Percentiles rank a stretch among this genome's conserved stretches.
phyloP scores from a whole-genome alignment of 2,888 invertebrate species.

The Globia sparganii region DNA sequence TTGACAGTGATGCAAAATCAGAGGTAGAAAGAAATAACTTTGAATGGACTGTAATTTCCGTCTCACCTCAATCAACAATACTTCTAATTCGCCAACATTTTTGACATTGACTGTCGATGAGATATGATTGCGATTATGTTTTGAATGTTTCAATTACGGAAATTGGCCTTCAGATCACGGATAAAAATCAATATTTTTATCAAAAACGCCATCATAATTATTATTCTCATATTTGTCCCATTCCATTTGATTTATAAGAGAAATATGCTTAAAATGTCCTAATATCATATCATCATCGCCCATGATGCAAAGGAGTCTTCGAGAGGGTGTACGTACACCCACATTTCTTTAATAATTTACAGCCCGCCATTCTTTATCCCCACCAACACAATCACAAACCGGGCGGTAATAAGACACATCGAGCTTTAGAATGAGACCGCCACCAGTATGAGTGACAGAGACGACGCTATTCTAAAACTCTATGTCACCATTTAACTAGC shows the following conservation, averaged over 20 bases:
- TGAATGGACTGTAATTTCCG: no score
- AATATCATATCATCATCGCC: background rate
- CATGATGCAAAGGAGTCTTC: background rate
- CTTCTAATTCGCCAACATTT: background rate
- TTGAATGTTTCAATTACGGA: background rate
- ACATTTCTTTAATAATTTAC: background rate
- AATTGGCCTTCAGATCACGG: background rate
- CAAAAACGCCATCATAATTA: background rate
- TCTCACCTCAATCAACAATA: background rate
- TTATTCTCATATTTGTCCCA: background rate
- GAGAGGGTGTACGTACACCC: background rate
- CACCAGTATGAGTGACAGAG: background rate
- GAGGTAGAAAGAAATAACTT: no score
- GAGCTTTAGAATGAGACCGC: background rate
- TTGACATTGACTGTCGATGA: background rate
- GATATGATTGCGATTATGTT: background rate
- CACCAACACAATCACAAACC: constrained; percentile 6
- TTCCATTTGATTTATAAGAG: background rate
- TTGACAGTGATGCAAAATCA: no score
- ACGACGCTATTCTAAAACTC: background rate
- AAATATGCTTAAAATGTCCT: background rate
- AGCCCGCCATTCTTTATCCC: background rate
- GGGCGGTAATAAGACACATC: background rate
- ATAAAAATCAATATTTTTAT: background rate
- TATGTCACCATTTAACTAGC: background rate